Base-by-base conservation (phyloP, 37 sponge, comb jelly and placozoan genomes). In the Oscarella lobularis region DNA sequence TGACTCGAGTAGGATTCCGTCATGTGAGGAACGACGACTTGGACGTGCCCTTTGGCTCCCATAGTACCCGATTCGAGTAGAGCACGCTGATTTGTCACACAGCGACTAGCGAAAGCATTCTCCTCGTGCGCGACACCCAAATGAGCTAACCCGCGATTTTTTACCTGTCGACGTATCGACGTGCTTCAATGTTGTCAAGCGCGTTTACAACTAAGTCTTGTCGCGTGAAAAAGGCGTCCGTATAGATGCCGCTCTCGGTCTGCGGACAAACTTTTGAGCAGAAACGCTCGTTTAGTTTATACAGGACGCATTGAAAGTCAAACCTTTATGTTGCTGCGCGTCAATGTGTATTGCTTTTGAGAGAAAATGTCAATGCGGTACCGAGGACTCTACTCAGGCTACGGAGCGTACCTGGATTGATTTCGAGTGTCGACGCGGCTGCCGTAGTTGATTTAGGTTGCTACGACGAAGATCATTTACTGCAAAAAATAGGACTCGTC, bases 1-100 rank as follows among this genome's bases (percentile, higher is more conserved):
- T 92, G 94, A 60, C 94, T 92, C 68, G 91, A 87, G 78, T 96
- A 96, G 60, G 88, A 92, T 60, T 96, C 98, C 71, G 98, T 96
- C 39, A 82, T 73, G 74, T 92, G 86, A 2, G 98, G 98, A 0
- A 96, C 73, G 36, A 96, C 85, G 1, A 94, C 91, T 80, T 94
- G 95, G 0, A 94, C 91, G 74, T 94, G 95, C 37, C 95, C 95
- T 40, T 94, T 94, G 36, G 95, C 76, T 35, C 95, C 95, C 85
- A 90, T 75, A 27, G 95, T 94, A 31, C 95, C 98, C 4, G 91
- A 90, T 67, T 96, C 98, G 73, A 96, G 39, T 34, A 96, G 81
- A 35, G 98, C 90, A 31, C 81, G 37, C 77, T 82, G 86, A 70
- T 87, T 91, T 33, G 75, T 86, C 1, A 96, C 93, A 88, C 98